These are phyloP conservation scores for Sinohyriopsis cumingii DNA, from an alignment of 2,888 invertebrate genomes.

Conservation along the genomic window DNA sequence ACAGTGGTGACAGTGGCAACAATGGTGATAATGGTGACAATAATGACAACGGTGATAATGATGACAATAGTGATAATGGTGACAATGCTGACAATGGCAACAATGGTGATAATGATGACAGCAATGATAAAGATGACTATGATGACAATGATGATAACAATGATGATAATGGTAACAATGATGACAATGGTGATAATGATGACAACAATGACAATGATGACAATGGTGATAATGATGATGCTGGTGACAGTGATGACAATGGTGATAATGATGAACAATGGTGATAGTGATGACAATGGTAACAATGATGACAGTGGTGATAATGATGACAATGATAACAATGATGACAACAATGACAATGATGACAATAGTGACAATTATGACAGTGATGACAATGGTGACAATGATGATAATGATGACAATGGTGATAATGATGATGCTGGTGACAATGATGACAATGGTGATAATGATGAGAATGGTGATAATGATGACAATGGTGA, in stretches of 20 bases:
- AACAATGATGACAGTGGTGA: slow-evolving; percentile 4
- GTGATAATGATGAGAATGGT: no score
- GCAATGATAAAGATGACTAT: no score
- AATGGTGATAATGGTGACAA: slow-evolving; percentile 4
- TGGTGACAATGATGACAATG: no score
- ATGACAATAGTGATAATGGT: slow-evolving; percentile 1
- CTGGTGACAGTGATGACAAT: slow-evolving; percentile 7
- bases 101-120: no score
- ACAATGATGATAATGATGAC: neutral
- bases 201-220: neutral
- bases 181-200: no score
- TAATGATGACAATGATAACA: slow-evolving; percentile 3
- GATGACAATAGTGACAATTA: neutral
- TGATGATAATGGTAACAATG: no score
- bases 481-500: no score
- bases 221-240: neutral
- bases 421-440: no score
- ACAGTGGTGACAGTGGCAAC: neutral
- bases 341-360: slow-evolving; percentile 6
- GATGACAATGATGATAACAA: no score
- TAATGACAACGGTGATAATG: neutral
- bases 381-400: slow-evolving; percentile 1
- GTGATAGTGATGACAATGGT: slow-evolving; percentile 8
- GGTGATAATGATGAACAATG: slow-evolving; percentile 9
- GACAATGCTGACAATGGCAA: neutral